Evolutionary conservation across 2,113 vertebrate genomes (phyloP).

Genomic region (Sebastes fasciatus): DNA sequence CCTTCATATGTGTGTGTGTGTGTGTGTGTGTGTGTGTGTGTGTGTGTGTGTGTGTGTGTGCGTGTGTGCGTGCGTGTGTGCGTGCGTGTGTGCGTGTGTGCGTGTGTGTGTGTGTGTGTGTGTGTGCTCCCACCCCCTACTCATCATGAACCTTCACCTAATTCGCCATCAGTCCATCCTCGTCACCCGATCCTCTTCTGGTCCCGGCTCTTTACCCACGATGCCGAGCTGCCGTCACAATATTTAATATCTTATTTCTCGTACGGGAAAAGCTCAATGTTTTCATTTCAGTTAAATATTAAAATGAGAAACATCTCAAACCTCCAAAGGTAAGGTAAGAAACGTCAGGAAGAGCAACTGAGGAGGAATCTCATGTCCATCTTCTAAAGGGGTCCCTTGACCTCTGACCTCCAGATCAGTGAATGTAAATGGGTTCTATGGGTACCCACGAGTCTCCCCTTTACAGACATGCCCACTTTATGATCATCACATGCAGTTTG

Average conservation of each 20-base stretch:
- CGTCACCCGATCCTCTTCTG: background rate
- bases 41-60: constrained; percentile 15
- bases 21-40: constrained; percentile 19
- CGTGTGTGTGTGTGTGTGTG: constrained; percentile 14
- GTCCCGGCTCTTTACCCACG: constrained; percentile 6
- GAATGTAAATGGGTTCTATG: too few relatives aligned
- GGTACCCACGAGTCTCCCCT: too few relatives aligned
- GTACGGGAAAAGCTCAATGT: background rate
- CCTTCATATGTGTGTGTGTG: constrained; percentile 15
- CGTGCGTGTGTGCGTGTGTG: constrained; percentile 18
- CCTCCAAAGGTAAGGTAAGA: background rate
- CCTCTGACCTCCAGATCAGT: too few relatives aligned
- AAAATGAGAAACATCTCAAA: background rate
- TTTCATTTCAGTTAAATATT: background rate
- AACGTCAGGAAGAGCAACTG: background rate
- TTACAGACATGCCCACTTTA: too few relatives aligned
- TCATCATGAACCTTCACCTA: constrained; percentile 51
- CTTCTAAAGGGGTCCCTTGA: too few relatives aligned
- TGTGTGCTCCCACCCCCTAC: background rate
- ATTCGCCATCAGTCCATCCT: constrained; percentile 7
- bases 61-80: constrained; percentile 16
- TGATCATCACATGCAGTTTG: too few relatives aligned
- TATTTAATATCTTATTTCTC: background rate
- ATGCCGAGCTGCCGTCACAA: background rate
- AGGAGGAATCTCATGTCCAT: background rate